Conservation (phyloP, 2,113 vertebrate species). For the Symphodus melops region DNA sequence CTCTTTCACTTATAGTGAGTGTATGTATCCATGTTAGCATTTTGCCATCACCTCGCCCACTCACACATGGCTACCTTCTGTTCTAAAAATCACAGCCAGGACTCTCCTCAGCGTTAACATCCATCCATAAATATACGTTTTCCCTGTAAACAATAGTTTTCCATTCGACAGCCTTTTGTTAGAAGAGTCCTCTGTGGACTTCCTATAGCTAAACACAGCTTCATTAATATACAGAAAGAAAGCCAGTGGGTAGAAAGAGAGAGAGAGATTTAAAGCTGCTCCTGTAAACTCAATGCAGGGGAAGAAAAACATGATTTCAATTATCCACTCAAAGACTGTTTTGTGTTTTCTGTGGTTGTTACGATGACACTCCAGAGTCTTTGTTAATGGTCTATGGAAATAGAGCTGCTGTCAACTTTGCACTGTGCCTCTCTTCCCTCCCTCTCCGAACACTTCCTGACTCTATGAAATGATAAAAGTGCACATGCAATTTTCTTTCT, state of each 20-base stretch:
- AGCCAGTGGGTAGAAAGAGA: not conserved
- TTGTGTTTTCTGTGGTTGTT: not conserved
- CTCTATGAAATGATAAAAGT: no score
- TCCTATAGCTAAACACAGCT: not conserved
- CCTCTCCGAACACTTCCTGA: no score
- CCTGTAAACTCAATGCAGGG: not conserved
- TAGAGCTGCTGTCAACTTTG: not conserved
- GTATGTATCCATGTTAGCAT: constrained; percentile 25
- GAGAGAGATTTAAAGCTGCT: not conserved
- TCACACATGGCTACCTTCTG: constrained; percentile 70
- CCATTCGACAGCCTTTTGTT: not conserved
- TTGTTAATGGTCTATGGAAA: not conserved
- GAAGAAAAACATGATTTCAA: not conserved
- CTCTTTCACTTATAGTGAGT: constrained; percentile 30
- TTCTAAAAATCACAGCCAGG: constrained; percentile 44
- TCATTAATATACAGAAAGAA: constrained; percentile 3
- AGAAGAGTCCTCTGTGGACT: not conserved
- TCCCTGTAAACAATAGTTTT: constrained; percentile 16
- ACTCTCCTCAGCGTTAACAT: constrained; percentile 14
- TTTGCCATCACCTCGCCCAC: constrained; percentile 43
- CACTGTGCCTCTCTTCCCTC: no score
- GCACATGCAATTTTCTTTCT: no score
- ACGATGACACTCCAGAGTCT: not conserved
- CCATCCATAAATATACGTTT: constrained; percentile 12
- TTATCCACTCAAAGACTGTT: not conserved